A percentile compares a stretch with the other conserved stretches of the same genome.
phyloP scores from a whole-genome alignment of 2,888 invertebrate genomes.

The Aphrophora alni region DNA sequence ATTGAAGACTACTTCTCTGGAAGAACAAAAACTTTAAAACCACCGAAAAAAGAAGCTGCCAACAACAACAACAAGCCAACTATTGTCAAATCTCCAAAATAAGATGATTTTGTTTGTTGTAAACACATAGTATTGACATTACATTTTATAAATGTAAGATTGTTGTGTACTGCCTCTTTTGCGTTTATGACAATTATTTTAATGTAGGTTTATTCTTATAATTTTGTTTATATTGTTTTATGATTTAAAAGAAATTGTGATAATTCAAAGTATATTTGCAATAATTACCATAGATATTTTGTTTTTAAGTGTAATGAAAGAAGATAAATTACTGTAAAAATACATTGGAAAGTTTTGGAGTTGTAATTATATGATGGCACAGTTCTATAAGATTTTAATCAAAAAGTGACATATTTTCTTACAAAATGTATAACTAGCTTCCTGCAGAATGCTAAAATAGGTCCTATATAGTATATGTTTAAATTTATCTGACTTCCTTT shows the following conservation, averaged over 20 bases:
- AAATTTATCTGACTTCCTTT: no score
- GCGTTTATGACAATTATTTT: background rate
- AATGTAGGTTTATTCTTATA: background rate
- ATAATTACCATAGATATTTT: background rate
- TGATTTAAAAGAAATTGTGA: background rate
- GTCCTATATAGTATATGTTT: no score
- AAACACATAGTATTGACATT: background rate
- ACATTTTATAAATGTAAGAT: background rate
- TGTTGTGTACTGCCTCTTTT: background rate
- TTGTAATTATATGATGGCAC: no score
- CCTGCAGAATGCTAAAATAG: no score
- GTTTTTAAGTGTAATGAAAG: background rate
- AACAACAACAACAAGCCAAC: constrained; percentile 41
- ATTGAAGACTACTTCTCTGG: constrained; percentile 75
- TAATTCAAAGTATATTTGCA: background rate
- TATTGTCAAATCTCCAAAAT: constrained; percentile 42
- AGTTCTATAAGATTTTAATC: no score
- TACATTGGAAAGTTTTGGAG: no score
- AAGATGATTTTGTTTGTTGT: constrained; percentile 26
- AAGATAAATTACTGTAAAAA: no score
- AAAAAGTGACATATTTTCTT: no score
- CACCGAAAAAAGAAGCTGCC: constrained; percentile 32
- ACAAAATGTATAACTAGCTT: no score
- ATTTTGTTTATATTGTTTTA: background rate
- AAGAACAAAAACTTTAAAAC: constrained; percentile 61